Base-by-base conservation (phyloP, 2,888 invertebrate species). In the Odontocerum albicorne region DNA sequence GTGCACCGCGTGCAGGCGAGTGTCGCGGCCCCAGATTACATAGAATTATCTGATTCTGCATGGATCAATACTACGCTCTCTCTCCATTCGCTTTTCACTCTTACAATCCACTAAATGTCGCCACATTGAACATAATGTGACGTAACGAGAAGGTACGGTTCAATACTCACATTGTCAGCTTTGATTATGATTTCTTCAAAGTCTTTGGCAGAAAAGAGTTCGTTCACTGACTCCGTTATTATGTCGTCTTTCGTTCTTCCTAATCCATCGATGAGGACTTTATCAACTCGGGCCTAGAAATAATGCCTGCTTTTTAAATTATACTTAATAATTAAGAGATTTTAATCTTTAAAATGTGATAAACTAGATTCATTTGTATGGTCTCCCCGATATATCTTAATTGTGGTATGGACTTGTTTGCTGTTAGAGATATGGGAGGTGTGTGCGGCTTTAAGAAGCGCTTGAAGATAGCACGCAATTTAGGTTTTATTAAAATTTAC, bases 211-310 rank as follows among this genome's bases (percentile, higher is more conserved):
- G 84, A 83, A 71, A 97, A 94, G 13, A 98, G 76, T 6, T 90
- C 90, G 51, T 85, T 79, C 0, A 96, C 86, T 20, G 90, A 88
- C 64, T 85, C 82, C 63, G 83, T 78, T 27, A 97, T 78, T 63
- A 96, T 85, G 67, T 96, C 96, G 70, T 95, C 90, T 70, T 92
- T 92, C 1, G 96, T 97, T 56, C 95, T 79, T 32, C 75, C 77
- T 12, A 97, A 71, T 0, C 96, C 96, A 66, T 92, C 90, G 43
- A 97, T 82, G 64, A 91, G 86, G 20, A 97, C 84, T 62, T 85
- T 82, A 68, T 95, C 92, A 1, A 97, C 94, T 47, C 90, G 81
- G 0, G 90, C 92, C 87, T 87, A 67, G 13, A 70, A 71, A n/a
- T 12, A 47, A 32, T 31, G 7, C n/a, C 4, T 10, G n/a, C 2